These are phyloP conservation scores for Callitettix versicolor DNA, from an alignment of 1,140 invertebrate species.

Conservation along the genomic window DNA sequence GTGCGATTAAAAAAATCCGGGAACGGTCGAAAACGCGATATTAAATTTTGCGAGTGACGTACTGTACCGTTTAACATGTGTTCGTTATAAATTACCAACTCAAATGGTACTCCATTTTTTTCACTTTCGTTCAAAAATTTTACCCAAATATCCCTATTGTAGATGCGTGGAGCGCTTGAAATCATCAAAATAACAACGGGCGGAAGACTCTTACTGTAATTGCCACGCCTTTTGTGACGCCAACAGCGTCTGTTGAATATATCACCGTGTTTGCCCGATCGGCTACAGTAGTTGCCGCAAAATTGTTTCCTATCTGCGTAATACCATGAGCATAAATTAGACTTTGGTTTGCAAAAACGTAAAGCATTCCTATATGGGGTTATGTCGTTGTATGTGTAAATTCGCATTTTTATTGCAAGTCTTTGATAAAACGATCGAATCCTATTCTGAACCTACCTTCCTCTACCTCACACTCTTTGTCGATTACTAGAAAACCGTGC, in stretches of 20 bases:
- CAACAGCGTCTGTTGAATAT: not conserved
- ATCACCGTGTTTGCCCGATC: no score
- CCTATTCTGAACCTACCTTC: no score
- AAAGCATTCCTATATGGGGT: not conserved
- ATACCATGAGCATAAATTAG: not conserved
- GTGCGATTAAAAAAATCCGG: not conserved
- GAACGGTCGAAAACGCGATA: no score
- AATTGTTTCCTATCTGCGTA: no score
- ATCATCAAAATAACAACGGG: not conserved
- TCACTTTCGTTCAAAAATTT: no score
- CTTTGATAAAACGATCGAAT: no score
- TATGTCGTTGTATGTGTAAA: not conserved
- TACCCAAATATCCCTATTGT: no score
- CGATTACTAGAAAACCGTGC: no score
- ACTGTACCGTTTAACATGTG: not conserved
- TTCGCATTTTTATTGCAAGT: constrained; percentile 13
- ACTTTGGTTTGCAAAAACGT: not conserved
- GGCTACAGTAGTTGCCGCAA: constrained; percentile 9
- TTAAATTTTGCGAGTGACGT: not conserved
- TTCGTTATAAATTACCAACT: no score
- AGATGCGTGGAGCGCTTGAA: not conserved
- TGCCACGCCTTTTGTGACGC: no score
- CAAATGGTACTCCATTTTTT: not conserved
- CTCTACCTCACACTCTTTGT: no score
- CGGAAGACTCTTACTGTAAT: no score